Evolutionary conservation across 2,888 invertebrate species (phyloP), one percentile per base, ranked within the genome.

Genomic region (Sinopyrophorus schimmeli): DNA sequence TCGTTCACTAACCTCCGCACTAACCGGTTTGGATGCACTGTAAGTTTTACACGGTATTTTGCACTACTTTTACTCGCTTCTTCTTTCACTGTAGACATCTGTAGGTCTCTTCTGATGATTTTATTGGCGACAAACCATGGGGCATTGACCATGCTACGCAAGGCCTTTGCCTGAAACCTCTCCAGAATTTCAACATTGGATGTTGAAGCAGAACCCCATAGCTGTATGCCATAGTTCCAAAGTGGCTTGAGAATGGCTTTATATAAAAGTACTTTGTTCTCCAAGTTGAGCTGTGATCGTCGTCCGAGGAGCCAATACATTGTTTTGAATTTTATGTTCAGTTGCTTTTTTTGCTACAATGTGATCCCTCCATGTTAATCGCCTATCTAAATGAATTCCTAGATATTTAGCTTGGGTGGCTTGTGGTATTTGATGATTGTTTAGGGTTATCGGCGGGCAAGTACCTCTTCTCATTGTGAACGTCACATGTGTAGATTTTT

Each of bases 401-500:
- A 38, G 9, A 14, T 20, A 34, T 34, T 34, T 34, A 18, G 10
- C 23, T 20, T 34, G 21, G 3, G 17, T 20, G 9, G 34, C 3
- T 32, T 17, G 3, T 3, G 6, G 17, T 32, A 32, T n/a, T 14
- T 32, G 3, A 3, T n/a, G 2, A 16, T 10, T n/a, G 16, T 32
- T 32, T 20, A 32, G 6, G 3, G 6, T 32, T 20, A 32, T 10
- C 10, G 32, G 3, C 14, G 53, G 46, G 35, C 34, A 48, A 10
- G 30, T 41, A 12, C 27, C 35, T 38, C 23, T 47, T 17, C 44
- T 38, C 12, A 41, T 28, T 6, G 58, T 48, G 14, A 54, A 58
- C 6, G 54, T 58, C 12, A 57, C 43, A 11, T 42, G 48, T 6
- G 30, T 21, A n/a, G 48, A 52, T 24, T 57, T 57, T 6, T 17